Evolutionary conservation across 2,888 invertebrate genomes (phyloP).

Genomic region (Pachliopta kotzebuea): DNA sequence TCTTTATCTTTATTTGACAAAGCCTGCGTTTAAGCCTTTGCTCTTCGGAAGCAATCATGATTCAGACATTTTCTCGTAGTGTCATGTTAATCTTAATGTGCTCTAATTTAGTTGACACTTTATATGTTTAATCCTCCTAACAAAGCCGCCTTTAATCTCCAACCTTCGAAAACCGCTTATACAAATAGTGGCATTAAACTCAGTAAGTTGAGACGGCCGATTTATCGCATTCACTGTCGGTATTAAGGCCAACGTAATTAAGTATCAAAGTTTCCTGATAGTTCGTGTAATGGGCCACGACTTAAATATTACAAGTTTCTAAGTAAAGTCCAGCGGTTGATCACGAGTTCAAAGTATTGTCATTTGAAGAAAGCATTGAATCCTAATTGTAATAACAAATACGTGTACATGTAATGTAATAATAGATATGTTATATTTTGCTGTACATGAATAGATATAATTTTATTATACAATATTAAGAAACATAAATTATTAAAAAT

Average conservation of each 20-base stretch:
- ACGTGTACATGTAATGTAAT: no score
- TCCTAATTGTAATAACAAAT: not conserved
- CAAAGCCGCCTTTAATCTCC: constrained; percentile 20
- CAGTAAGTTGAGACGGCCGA: constrained; percentile 21
- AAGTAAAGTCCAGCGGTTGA: not conserved
- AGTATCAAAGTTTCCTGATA: constrained; percentile 26
- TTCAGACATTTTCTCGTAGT: not conserved
- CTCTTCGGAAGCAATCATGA: not conserved
- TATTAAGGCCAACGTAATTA: constrained; percentile 26
- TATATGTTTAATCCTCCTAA: constrained; percentile 19
- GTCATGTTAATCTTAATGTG: not conserved
- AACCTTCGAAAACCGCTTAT: constrained; percentile 25
- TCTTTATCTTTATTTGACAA: no score
- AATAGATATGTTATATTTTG: no score
- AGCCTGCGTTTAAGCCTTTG: no score
- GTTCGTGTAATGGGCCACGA: constrained; percentile 22
- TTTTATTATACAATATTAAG: no score
- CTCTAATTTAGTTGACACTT: constrained; percentile 1
- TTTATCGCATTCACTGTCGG: constrained; percentile 25
- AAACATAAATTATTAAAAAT: no score
- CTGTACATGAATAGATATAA: no score
- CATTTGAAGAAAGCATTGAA: not conserved
- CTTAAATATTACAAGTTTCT: constrained; percentile 13
- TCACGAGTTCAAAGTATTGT: not conserved
- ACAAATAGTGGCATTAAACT: constrained; percentile 25